These are phyloP conservation scores for Neosilurus mollespiculum DNA, from an alignment of 2,797 vertebrate species.

Conservation along the genomic window DNA sequence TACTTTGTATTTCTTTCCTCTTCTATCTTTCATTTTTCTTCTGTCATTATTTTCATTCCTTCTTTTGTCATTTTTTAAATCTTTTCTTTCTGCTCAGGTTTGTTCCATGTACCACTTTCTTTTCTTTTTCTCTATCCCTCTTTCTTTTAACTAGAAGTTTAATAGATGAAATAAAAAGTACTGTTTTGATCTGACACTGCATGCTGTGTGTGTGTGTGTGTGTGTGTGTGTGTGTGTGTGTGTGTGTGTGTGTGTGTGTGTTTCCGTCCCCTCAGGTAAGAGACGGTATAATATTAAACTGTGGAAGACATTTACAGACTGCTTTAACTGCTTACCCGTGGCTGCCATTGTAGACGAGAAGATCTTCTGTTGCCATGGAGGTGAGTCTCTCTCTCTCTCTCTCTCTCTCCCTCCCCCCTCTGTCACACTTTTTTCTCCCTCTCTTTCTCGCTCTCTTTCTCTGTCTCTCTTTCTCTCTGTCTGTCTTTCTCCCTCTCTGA, in stretches of 20 bases:
- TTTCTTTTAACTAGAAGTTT: not conserved
- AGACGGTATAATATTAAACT: conserved; percentile 96
- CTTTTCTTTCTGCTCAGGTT: not conserved
- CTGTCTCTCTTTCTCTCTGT: no score
- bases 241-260: not conserved
- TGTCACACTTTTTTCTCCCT: no score
- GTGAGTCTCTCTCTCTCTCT: conserved; percentile 53
- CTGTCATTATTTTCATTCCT: no score
- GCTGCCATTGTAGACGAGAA: conserved; percentile 91
- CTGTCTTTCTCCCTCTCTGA: no score
- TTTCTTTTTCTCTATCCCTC: not conserved
- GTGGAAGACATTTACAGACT: conserved; percentile 98
- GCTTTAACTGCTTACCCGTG: conserved; percentile 97
- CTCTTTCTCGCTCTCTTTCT: no score
- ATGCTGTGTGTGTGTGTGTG: not conserved
- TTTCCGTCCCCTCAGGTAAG: conserved; percentile 76
- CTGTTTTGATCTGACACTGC: not conserved
- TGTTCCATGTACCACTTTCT: not conserved
- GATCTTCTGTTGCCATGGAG: conserved; percentile 83
- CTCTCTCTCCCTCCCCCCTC: not conserved
- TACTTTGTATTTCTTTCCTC: no score
- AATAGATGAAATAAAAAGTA: not conserved
- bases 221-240: not conserved
- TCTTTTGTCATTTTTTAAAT: no score
- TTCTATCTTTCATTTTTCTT: no score